Conservation (phyloP, 1,140 invertebrate genomes). For the Nephila pilipes region DNA sequence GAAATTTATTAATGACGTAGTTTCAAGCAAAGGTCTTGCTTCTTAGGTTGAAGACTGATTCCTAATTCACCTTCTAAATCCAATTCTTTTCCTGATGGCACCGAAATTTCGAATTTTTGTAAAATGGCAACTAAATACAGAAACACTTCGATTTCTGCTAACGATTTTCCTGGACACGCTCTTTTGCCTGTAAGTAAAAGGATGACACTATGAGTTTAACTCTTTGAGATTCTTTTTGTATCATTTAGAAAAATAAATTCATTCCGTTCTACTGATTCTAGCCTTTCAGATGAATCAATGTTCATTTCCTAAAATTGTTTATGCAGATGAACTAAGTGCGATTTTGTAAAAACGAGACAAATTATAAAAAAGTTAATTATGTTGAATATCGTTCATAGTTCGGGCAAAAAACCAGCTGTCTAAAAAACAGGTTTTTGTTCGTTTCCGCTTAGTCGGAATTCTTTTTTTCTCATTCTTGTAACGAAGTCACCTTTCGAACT, state of each 20-base stretch:
- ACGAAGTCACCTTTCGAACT: no score
- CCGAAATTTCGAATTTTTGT: conserved; percentile 27
- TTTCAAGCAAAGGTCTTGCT: conserved; percentile 22
- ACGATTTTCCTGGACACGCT: conserved; percentile 29
- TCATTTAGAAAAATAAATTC: neutral
- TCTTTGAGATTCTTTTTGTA: no score
- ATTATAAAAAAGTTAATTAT: no score
- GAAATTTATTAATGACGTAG: neutral
- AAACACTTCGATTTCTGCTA: conserved; percentile 56
- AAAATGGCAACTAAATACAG: conserved; percentile 41
- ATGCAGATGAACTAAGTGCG: neutral
- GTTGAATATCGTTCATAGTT: no score
- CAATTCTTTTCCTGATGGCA: neutral
- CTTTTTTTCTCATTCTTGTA: no score
- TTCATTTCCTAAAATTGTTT: neutral
- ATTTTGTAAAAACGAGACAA: neutral
- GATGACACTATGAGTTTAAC: neutral
- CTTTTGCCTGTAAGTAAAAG: conserved; percentile 43
- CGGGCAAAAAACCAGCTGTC: no score
- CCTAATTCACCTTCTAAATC: conserved; percentile 36
- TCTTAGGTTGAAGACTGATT: conserved; percentile 35
- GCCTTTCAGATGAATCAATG: neutral
- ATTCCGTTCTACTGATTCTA: neutral
- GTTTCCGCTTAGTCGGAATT: no score
- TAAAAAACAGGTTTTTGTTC: no score